Conservation (phyloP, 2,888 invertebrate genomes). For the Mesochorus sp. region DNA sequence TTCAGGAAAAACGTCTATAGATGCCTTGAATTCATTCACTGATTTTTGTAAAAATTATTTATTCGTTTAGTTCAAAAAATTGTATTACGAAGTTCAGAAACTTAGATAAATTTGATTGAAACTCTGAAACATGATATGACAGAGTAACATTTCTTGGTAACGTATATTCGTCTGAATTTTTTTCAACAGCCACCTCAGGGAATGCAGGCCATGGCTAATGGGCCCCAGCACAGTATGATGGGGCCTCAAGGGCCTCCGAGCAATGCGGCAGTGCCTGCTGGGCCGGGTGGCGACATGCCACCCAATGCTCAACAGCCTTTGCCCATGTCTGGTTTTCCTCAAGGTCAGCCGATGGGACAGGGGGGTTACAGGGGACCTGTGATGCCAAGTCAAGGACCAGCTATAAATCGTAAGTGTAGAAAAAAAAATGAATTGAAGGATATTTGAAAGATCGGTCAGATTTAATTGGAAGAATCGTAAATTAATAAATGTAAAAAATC, state of each 20-base stretch:
- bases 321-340: constrained; percentile 79
- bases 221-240: constrained; percentile 81
- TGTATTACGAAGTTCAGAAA: no score
- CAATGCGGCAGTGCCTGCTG: constrained; percentile 77
- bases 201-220: constrained; percentile 82
- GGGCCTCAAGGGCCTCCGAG: constrained; percentile 80
- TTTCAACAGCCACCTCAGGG: constrained; percentile 85
- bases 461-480: not conserved
- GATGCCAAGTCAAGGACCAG: constrained; percentile 84
- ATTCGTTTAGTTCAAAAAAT: no score
- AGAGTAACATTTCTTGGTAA: no score
- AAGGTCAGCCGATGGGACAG: constrained; percentile 80
- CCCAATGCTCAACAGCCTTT: constrained; percentile 79
- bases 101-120: no score
- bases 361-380: constrained; percentile 84
- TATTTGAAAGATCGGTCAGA: not conserved
- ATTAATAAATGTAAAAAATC: not conserved
- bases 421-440: not conserved
- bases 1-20: no score
- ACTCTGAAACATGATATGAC: no score
- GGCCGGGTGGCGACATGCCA: constrained; percentile 79
- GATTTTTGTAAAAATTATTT: no score
- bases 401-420: constrained; percentile 78
- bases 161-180: constrained; percentile 36
- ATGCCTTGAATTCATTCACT: no score